Evolutionary conservation across 1,140 invertebrate genomes (phyloP), one percentile per base, ranked within the genome.

Genomic region (Papilio machaon): DNA sequence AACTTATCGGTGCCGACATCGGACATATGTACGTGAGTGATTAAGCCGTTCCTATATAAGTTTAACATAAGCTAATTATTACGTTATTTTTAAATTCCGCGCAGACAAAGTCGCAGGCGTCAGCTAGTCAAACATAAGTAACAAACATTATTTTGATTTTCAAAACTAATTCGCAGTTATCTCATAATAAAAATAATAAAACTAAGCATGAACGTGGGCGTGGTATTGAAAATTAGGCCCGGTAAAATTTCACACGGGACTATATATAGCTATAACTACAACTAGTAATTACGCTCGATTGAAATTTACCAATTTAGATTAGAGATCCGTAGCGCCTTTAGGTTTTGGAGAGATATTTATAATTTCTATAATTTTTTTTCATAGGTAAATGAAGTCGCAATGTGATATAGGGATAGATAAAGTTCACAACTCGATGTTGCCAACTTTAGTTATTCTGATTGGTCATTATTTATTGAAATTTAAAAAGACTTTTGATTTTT

Each of bases 211-310:
- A 67, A 30, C 60, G 64, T 70, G 35, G 64, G 30, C 64, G 64
- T 35, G 23, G 35, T 70, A 70, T 70, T 70, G 17, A 70, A 70
- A 35, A 70, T 70, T 35, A 70, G 30, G 64, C 13, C 64, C 35
- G 38, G 30, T 35, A 13, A 70, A 70, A 35, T 70, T 35, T 15
- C 64, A 38, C 64, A 17, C 64, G 13, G 13, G 13, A 3, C 30
- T 15, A 70, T 35, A 70, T 35, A 70, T 70, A 38, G 38, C 38
- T 38, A 15, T 15, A 7, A 35, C 64, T 30, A 17, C 35, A 11
- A 13, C 13, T 30, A 30, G 23, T 64, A 64, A 30, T 64, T 64
- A 64, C 19, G 60, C 23, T n/a, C 15, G 54, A 15, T 64, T 30
- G 11, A 70, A 70, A 70, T 30, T 43, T 38, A 70, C 13, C 35